Evolutionary conservation across 2,113 vertebrate species (phyloP).

Genomic region (Prochilodus magdalenae): DNA sequence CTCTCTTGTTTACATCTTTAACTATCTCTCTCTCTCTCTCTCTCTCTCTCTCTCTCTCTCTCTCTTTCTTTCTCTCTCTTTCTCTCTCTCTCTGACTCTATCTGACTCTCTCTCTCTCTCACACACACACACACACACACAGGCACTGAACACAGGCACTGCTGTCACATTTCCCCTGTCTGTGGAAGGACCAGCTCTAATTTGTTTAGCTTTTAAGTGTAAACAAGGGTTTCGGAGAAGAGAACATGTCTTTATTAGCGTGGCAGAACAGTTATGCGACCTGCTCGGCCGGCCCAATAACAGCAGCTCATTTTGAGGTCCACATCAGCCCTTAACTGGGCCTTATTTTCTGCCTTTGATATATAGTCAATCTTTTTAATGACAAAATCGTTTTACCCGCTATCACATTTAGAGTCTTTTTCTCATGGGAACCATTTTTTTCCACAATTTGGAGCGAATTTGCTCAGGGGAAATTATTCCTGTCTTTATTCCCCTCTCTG

Average conservation of each 20-base stretch:
- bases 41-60: no score
- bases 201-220: slow-evolving; percentile 44
- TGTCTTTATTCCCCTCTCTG: slow-evolving; percentile 65
- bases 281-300: not conserved
- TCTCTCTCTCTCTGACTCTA: no score
- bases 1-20: not conserved
- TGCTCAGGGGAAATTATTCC: slow-evolving; percentile 76
- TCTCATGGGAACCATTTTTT: slow-evolving; percentile 69
- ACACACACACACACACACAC: slow-evolving; percentile 19
- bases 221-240: slow-evolving; percentile 42
- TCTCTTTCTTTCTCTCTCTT: no score
- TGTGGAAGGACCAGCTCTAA: slow-evolving; percentile 8
- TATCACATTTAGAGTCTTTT: slow-evolving; percentile 68
- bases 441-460: slow-evolving; percentile 77
- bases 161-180: not conserved
- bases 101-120: no score
- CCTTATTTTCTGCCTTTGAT: slow-evolving; percentile 44
- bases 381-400: slow-evolving; percentile 67
- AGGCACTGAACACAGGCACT: not conserved
- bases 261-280: not conserved
- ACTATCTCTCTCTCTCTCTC: not conserved
- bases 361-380: slow-evolving; percentile 68
- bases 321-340: slow-evolving; percentile 37
- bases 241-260: slow-evolving; percentile 16
- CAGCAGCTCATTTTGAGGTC: slow-evolving; percentile 51